Conservation (phyloP, 2,888 invertebrate genomes). For the Amiota mariae region DNA sequence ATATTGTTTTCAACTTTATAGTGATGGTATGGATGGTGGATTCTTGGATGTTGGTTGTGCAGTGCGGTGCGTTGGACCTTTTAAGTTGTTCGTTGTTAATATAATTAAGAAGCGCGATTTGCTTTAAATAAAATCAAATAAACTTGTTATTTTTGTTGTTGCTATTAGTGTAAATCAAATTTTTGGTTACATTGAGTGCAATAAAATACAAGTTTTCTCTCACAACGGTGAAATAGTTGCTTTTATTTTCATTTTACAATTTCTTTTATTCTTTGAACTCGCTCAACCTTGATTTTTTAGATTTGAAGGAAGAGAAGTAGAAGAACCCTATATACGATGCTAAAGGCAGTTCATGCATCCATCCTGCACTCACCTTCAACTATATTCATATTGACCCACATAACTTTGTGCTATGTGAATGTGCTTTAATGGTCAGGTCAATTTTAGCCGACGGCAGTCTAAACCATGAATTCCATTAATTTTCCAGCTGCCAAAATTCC, state of each 20-base stretch:
- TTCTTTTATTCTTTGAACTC: conserved; percentile 18
- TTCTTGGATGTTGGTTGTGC: too few species aligned
- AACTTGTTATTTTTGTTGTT: background rate
- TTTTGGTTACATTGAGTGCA: too few species aligned
- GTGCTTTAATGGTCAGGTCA: background rate
- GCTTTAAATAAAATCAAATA: conserved; percentile 4
- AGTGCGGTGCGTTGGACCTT: too few species aligned
- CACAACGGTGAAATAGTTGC: conserved; percentile 9
- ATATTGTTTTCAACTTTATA: background rate
- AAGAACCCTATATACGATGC: too few species aligned
- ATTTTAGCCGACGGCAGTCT: background rate
- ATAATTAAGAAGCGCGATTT: conserved; percentile 46
- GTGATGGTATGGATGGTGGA: too few species aligned
- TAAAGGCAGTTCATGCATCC: too few species aligned
- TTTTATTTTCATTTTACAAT: conserved; percentile 55
- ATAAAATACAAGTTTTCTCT: background rate
- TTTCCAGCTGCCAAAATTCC: conserved; percentile 62
- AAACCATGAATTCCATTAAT: conserved; percentile 67
- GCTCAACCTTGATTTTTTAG: conserved; percentile 59
- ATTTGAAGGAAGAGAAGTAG: too few species aligned
- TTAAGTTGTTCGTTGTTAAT: conserved; percentile 40
- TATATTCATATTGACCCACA: conserved; percentile 56
- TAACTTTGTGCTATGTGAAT: conserved; percentile 38
- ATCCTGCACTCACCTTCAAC: background rate
- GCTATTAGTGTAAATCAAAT: too few species aligned